Conservation (phyloP, 2,888 invertebrate species). For the Druceiella hillmani region DNA sequence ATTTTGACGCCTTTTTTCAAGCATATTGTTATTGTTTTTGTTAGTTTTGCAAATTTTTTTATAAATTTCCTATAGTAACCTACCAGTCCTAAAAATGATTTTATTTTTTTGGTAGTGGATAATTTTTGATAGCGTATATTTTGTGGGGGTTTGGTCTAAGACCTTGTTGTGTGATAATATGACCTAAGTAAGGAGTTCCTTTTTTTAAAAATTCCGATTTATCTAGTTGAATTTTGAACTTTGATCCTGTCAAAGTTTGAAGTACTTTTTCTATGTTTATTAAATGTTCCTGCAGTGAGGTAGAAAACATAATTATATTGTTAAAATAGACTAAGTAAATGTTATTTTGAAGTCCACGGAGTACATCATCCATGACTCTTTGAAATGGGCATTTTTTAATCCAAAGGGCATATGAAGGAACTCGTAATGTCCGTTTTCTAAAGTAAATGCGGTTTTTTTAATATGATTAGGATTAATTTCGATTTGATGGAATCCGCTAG, state of each 20-base stretch:
- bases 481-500: too few relatives aligned
- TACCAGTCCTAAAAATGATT: slow-evolving; percentile 27
- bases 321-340: slow-evolving; percentile 30
- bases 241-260: slow-evolving; percentile 17
- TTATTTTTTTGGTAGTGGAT: slow-evolving; percentile 19
- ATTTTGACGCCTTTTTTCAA: slow-evolving; percentile 21
- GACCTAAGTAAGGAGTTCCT: slow-evolving; percentile 22
- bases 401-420: too few relatives aligned
- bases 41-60: slow-evolving; percentile 22
- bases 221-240: slow-evolving; percentile 22
- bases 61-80: slow-evolving; percentile 31
- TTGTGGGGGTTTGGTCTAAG: slow-evolving; percentile 17
- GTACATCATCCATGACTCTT: slow-evolving; percentile 32
- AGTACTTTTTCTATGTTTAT: slow-evolving; percentile 22
- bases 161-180: slow-evolving; percentile 18
- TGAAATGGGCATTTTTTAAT: too few relatives aligned
- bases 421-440: too few relatives aligned
- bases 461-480: too few relatives aligned
- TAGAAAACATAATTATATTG: slow-evolving; percentile 29
- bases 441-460: too few relatives aligned
- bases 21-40: slow-evolving; percentile 25
- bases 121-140: slow-evolving; percentile 11
- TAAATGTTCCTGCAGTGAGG: slow-evolving; percentile 21
- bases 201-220: slow-evolving; percentile 23
- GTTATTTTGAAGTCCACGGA: slow-evolving; percentile 28